Conservation (phyloP, 2,113 vertebrate genomes). For the Rhabdornis inornatus region DNA sequence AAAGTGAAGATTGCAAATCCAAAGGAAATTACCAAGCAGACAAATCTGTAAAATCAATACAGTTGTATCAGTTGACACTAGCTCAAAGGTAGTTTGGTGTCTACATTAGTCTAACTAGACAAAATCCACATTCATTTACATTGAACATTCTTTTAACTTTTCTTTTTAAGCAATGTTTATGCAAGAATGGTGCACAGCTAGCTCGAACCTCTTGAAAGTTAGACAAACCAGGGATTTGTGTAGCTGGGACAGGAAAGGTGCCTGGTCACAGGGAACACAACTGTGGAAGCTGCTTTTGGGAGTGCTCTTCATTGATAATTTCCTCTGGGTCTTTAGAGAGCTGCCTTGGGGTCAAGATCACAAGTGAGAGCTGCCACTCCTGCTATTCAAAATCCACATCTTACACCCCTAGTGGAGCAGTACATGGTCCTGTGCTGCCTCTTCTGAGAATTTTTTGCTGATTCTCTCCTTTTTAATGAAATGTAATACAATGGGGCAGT, state of each 20-base stretch:
- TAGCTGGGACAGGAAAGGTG: not conserved
- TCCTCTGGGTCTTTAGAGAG: not conserved
- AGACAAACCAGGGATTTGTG: not conserved
- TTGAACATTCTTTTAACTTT: not conserved
- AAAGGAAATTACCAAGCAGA: not conserved
- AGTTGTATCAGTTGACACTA: not conserved
- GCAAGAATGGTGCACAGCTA: not conserved
- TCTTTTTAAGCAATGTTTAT: not conserved
- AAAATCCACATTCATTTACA: not conserved
- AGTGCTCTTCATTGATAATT: not conserved
- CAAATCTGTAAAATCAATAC: conserved; percentile 2
- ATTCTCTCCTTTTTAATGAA: not conserved
- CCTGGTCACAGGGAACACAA: not conserved
- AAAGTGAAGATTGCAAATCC: not conserved
- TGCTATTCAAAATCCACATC: not conserved
- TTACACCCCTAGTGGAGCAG: not conserved
- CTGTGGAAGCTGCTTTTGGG: not conserved
- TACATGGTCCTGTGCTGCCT: not conserved
- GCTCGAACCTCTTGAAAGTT: not conserved
- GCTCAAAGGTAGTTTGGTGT: not conserved
- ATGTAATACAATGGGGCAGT: not conserved
- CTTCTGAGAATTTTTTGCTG: not conserved
- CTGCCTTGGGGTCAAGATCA: not conserved
- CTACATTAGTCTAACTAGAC: not conserved
- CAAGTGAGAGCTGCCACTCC: not conserved